Evolutionary conservation across 2,888 invertebrate genomes (phyloP).

Genomic region (Drosophila villosipedis): DNA sequence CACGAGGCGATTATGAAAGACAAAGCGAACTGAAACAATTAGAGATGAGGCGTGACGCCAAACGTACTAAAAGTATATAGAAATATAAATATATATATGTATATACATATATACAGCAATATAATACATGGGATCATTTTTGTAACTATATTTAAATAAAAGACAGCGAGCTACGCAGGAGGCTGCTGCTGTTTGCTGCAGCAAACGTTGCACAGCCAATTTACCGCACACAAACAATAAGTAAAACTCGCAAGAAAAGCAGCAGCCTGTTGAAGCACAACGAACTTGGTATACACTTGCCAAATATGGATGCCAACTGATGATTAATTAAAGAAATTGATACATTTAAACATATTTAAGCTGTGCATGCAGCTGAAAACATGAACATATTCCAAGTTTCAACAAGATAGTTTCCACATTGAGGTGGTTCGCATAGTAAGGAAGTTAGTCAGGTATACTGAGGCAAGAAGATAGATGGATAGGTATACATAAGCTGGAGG

Average conservation of each 20-base stretch:
- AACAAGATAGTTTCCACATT: not conserved
- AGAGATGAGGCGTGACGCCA: conserved; percentile 65
- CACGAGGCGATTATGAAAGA: conserved; percentile 36
- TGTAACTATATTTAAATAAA: conserved; percentile 36
- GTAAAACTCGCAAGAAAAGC: not conserved
- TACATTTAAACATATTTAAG: not conserved
- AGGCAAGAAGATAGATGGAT: not conserved
- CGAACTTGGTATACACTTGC: not conserved
- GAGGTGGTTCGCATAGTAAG: not conserved
- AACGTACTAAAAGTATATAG: conserved; percentile 9
- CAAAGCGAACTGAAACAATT: conserved; percentile 43
- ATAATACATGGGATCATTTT: conserved; percentile 9
- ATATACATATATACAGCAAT: not conserved
- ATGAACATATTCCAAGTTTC: not conserved
- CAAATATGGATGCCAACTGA: not conserved
- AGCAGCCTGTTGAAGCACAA: not conserved
- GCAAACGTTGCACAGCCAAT: conserved; percentile 64
- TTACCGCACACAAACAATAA: conserved; percentile 59
- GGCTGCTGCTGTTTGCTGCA: conserved; percentile 20
- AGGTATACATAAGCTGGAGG: too few species aligned
- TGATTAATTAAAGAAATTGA: not conserved
- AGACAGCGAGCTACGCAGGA: conserved; percentile 30
- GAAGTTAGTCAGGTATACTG: not conserved
- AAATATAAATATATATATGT: not conserved
- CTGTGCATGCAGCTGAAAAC: not conserved